Base-by-base conservation (phyloP, 2,888 invertebrate genomes). In the Pandemis heparana region DNA sequence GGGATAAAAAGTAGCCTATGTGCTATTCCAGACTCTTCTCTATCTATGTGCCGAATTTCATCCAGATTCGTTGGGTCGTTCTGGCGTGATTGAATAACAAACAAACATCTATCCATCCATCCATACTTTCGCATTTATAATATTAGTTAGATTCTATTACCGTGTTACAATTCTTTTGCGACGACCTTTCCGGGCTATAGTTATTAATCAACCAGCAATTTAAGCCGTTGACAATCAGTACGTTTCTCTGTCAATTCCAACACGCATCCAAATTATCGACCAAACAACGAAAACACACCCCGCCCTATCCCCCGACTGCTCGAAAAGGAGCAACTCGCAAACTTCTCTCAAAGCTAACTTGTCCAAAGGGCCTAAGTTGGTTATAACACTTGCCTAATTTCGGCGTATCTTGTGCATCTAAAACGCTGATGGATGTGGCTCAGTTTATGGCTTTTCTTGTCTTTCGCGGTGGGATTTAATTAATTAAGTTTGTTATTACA, bases 321-420 rank as follows among this genome's bases (percentile, higher is more conserved):
- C 46, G 62, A 62, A 68, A 62, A 75, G 65, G 68, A 72, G 68
- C 71, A 68, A 76, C 79, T 77, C 75, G 75, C 65, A 75, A 80
- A 80, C 79, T 78, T 79, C 78, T 79, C 75, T 80, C 79, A 81
- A 79, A 80, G 77, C 70, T 75, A 81, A 78, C 77, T 79, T 76
- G 74, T 73, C 76, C 78, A 72, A 79, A 79, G 79, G 77, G 76
- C 59, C 75, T 75, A 77, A 81, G 77, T 81, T 80, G 78, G 80
- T 81, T 81, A 80, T 73, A 79, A 78, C 77, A 79, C 78, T 80
- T 79, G 76, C 78, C 79, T 80, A 82, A 82, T 81, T 80, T 77
- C 70, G 60, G 66, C 75, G 75, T 79, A 76, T 77, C 77, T 78
- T 59, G 79, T 76, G 78, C 76, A 79, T 79, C 79, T 78, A 76